Evolutionary conservation across 2,888 invertebrate species (phyloP), one percentile per base, ranked within the genome.

Genomic region (Auanema freiburgensis): DNA sequence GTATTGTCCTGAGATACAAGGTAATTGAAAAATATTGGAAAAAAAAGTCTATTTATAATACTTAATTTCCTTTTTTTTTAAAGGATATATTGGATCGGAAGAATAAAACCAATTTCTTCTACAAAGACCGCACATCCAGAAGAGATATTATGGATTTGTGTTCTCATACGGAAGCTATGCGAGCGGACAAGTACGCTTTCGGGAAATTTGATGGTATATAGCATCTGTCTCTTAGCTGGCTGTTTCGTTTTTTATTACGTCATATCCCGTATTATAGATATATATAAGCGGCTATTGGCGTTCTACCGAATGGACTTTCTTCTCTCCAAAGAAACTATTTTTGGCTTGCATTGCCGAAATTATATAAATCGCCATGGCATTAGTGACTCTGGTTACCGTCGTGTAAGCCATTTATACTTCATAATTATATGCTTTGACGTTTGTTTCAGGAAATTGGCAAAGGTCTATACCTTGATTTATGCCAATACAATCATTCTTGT

Each of bases 291-390:
- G 1, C 60, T 83, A 18, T 53, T 54, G n/a, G 43, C 54, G 3
- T 80, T 79, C 52, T 79, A 80, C 55, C 76, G 71, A 24, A 52
- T 61, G 24, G 76, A 80, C 44, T 64, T 69, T 52, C 44, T 84
- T 57, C 59, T 77, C 14, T 67, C 79, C 23, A 71, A 74, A 52
- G 80, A 83, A 14, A 67, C 65, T 0, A 73, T 79, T 0, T 83
- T 83, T 65, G 74, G 84, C 62, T 67, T 83, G 25, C 83, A 83
- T 65, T 83, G 80, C 55, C 70, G 75, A 61, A 77, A 81, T 55
- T 83, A 77, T 63, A 83, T 84, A 60, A 83, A 83, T 58, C 75
- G 83, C 12, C 83, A 83, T 59, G 82, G 81, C 18, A 83, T 83
- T 65, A 79, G 78, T 49, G 81, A 83, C 58, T 58, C 59, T 12